Conservation (phyloP, 2,113 vertebrate species). For the Dinomys branickii region DNA sequence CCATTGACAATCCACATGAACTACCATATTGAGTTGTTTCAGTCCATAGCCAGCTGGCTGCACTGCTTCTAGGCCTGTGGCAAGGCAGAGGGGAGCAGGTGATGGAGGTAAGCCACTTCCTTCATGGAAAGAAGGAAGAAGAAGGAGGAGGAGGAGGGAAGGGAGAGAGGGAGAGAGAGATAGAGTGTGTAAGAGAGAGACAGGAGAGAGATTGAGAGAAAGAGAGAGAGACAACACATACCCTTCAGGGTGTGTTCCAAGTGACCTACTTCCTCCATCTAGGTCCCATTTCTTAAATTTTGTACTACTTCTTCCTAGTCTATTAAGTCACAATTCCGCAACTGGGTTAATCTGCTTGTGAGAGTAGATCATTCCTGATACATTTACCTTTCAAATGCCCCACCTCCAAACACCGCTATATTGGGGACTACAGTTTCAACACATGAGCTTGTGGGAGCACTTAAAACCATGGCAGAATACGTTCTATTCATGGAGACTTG, state of each 20-base stretch:
- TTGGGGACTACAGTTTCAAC: not conserved
- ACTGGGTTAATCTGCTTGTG: not conserved
- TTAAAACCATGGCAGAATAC: not conserved
- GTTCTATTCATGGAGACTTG: not conserved
- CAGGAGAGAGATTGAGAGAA: too few species aligned
- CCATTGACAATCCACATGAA: not conserved
- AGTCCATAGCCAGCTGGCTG: not conserved
- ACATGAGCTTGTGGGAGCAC: not conserved
- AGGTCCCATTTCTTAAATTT: not conserved
- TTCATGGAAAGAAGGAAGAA: not conserved
- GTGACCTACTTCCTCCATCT: not conserved
- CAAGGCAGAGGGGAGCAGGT: not conserved
- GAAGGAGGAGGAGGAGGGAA: too few species aligned
- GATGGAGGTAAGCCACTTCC: not conserved
- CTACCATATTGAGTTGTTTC: not conserved
- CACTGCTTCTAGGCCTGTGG: not conserved
- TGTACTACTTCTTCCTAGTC: not conserved
- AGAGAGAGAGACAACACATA: not conserved
- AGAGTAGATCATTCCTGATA: not conserved
- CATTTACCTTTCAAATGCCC: not conserved
- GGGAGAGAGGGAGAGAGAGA: not conserved
- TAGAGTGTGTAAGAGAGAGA: not conserved
- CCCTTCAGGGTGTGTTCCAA: not conserved
- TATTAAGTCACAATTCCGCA: not conserved
- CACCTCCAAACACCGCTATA: not conserved